A percentile compares a stretch with the other conserved stretches of the same genome.
phyloP scores from a whole-genome alignment of 2,113 vertebrate species.

The Psilopsiagon aymara region DNA sequence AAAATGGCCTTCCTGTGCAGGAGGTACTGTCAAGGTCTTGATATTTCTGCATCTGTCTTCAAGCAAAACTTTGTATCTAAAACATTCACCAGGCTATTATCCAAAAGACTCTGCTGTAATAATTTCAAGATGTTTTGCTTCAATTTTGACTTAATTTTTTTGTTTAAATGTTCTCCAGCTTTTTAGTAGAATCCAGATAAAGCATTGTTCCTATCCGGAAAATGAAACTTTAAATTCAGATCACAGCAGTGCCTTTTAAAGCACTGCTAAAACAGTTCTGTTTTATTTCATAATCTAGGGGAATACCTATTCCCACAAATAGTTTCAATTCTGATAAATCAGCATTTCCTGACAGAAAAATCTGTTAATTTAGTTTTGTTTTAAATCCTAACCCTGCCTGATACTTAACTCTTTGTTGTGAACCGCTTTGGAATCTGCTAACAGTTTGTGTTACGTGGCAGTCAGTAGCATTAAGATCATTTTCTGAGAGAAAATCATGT shows the following conservation, averaged over 20 bases:
- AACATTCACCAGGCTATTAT: conserved; percentile 9
- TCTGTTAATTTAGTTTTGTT: background rate
- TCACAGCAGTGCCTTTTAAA: conserved; percentile 6
- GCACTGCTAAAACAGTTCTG: background rate
- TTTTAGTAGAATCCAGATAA: conserved; percentile 2
- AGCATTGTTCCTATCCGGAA: conserved; percentile 34
- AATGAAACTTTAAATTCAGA: background rate
- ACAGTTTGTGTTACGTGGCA: background rate
- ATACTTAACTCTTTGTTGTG: background rate
- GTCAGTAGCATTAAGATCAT: background rate
- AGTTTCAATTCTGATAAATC: conserved; percentile 18
- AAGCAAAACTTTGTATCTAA: conserved; percentile 22
- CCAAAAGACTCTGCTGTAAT: conserved; percentile 38
- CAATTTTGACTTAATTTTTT: background rate
- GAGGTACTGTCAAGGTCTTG: background rate
- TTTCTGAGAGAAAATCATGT: background rate
- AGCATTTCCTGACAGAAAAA: background rate
- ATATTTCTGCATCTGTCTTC: conserved; percentile 34
- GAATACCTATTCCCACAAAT: background rate
- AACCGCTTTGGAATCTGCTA: background rate
- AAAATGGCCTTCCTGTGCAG: background rate
- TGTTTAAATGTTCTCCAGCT: conserved; percentile 11
- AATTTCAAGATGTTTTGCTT: conserved; percentile 58
- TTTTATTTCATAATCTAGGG: background rate
- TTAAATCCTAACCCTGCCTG: background rate